Evolutionary conservation across 2,113 vertebrate genomes (phyloP), one percentile per base, ranked within the genome.

Genomic region (Rhabdomys dilectus): DNA sequence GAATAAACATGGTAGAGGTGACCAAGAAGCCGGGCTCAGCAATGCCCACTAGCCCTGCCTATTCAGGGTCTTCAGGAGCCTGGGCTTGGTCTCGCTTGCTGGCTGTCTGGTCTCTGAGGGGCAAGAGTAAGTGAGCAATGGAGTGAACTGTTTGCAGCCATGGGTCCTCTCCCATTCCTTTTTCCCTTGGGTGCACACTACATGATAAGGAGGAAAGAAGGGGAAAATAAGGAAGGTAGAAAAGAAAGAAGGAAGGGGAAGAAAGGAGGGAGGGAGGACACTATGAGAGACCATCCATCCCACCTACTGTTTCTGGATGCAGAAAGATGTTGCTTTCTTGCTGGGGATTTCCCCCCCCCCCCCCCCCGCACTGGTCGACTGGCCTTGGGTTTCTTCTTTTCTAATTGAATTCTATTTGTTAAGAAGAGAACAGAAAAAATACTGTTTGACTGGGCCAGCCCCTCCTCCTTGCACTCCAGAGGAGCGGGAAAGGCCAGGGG

Each of bases 351-450:
- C 60, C 70, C 26, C 24, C 39, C 51, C 9, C 9, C 60, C 70
- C 26, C 24, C 39, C 51, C 9, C 9, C 86, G 51, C 1, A 2
- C 48, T 16, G 0, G 80, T 60, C 84, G 80, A 62, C 89, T 10
- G 75, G 77, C 91, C 91, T 90, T 29, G 29, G 45, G 72, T 75
- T 91, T 93, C 94, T 87, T 62, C 84, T 87, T 26, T 80, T 86
- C 64, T 94, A 91, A 93, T 66, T 95, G 91, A 96, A 91, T 86
- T 93, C 95, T 62, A 3, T 45, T 78, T 95, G 96, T 89, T 96
- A 84, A 53, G 70, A 39, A 88, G 89, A 94, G 95, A 97, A 96
- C 96, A 97, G 97, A 94, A 96, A 96, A 94, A 91, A 94, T 62
- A 91, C 84, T 97, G 97, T 96, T 89, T 13, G 36, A 0, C 51